Conservation (phyloP, 2,797 vertebrate genomes). For the Danio albolineatus region DNA sequence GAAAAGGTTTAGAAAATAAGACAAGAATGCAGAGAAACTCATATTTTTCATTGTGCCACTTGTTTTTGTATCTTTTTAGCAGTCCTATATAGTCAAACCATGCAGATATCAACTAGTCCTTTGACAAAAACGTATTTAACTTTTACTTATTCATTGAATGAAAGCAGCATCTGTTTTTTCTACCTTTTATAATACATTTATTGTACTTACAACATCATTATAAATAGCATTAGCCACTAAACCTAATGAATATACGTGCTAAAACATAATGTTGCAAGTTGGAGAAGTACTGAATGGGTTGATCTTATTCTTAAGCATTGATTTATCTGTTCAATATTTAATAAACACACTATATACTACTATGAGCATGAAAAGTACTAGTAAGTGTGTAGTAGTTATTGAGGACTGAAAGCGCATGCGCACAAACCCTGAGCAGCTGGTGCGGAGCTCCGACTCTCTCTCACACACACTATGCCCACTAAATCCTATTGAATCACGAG, state of each 20-base stretch:
- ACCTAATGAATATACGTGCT: neutral
- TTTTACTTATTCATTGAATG: neutral
- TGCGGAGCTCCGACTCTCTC: constrained; percentile 14
- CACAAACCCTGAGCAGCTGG: constrained; percentile 35
- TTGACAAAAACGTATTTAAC: neutral
- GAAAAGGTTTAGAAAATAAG: no score
- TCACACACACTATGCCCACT: constrained; percentile 10
- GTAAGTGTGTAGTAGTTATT: neutral
- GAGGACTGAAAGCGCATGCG: constrained; percentile 10
- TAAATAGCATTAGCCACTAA: neutral
- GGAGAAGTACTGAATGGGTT: neutral
- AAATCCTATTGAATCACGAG: constrained; percentile 47
- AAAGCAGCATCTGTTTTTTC: neutral
- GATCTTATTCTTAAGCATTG: no score
- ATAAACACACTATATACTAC: neutral
- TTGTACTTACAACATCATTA: neutral
- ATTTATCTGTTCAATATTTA: neutral
- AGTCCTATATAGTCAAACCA: no score
- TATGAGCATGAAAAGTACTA: neutral
- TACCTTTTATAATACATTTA: neutral
- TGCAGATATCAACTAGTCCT: neutral
- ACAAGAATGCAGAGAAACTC: no score
- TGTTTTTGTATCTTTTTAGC: no score
- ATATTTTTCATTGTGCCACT: no score
- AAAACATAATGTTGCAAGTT: neutral